Percentiles rank a stretch among this genome's conserved stretches.
Evolutionary conservation across 2,888 invertebrate genomes (phyloP).

Genomic region (Punctoribates punctum): DNA sequence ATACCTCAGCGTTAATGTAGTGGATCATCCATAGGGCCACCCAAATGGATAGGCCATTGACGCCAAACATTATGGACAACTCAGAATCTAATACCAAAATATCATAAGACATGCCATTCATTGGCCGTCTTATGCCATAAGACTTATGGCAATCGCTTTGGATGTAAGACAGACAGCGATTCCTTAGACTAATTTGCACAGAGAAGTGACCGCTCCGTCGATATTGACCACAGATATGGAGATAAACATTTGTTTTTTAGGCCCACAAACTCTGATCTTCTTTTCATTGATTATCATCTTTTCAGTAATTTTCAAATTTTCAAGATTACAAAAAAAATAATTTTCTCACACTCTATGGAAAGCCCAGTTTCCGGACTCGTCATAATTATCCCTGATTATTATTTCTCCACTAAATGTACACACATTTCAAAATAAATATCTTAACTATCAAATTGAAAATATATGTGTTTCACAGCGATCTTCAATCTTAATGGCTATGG

Average conservation of each 20-base stretch:
- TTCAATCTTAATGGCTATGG: no score
- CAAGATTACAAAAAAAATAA: no score
- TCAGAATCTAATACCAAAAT: neutral
- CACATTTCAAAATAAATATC: no score
- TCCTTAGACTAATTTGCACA: neutral
- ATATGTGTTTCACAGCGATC: no score
- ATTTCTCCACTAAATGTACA: no score
- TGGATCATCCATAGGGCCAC: slow-evolving; percentile 31
- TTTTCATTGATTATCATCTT: no score
- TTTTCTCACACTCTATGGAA: no score
- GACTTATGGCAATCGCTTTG: no score
- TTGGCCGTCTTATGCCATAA: neutral
- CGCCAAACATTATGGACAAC: slow-evolving; percentile 17
- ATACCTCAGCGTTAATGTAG: slow-evolving; percentile 34
- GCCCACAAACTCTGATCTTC: neutral
- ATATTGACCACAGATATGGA: slow-evolving; percentile 21
- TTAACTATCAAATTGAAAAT: no score
- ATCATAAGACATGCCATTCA: neutral
- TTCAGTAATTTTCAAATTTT: no score
- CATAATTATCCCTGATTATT: no score
- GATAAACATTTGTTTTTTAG: neutral
- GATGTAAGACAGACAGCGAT: neutral
- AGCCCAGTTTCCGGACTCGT: no score
- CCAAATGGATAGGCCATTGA: slow-evolving; percentile 34
- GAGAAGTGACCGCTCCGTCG: neutral